Evolutionary conservation across 2,113 vertebrate species (phyloP).

Genomic region (Microtus montanus): DNA sequence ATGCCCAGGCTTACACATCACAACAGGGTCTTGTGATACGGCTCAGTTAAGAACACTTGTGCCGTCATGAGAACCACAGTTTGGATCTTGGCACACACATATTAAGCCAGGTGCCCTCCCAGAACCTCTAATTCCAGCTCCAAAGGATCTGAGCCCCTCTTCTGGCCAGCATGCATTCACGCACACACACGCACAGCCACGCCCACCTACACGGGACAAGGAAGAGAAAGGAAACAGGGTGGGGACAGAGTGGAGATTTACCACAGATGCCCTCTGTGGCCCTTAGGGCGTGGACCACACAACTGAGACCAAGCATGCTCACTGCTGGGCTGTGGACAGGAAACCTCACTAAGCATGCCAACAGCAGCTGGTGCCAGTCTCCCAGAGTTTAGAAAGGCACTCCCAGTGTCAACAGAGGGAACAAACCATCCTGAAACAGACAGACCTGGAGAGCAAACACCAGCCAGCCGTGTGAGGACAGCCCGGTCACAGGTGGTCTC

Average conservation of each 20-base stretch:
- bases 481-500: neutral
- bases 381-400: neutral
- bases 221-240: rapidly evolving
- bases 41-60: neutral
- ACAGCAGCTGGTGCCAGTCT: rapidly evolving
- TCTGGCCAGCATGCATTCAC: neutral
- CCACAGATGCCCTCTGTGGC: neutral
- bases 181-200: neutral
- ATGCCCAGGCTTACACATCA: neutral
- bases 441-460: neutral
- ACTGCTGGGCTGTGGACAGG: neutral
- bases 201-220: neutral
- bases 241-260: neutral
- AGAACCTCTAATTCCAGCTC: neutral
- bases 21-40: neutral
- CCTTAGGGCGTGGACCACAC: no score
- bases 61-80: neutral
- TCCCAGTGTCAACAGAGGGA: neutral
- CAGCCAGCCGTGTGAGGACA: neutral
- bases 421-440: no score
- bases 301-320: rapidly evolving
- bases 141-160: neutral
- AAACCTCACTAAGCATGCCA: neutral
- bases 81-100: neutral
- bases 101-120: neutral